These are phyloP conservation scores for Sardinella longiceps DNA, from an alignment of 2,797 vertebrate genomes.

Conservation along the genomic window DNA sequence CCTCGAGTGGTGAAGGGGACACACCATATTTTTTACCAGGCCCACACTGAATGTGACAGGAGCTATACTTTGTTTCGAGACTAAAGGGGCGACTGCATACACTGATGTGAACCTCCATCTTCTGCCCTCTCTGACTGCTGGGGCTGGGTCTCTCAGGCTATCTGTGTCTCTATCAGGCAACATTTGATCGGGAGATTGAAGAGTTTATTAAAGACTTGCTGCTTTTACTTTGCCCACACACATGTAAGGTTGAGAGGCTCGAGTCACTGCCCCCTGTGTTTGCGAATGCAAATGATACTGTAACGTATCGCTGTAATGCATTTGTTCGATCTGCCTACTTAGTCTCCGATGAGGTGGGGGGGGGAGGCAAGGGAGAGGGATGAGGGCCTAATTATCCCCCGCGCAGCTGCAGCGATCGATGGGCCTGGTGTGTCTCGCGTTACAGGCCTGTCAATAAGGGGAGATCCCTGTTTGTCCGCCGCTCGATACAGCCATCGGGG, in stretches of 20 bases:
- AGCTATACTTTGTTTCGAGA: neutral
- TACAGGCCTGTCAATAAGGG: conserved; percentile 63
- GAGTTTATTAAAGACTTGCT: conserved; percentile 14
- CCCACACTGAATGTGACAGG: neutral
- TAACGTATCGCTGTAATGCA: conserved; percentile 45
- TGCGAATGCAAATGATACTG: conserved; percentile 43
- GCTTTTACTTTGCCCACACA: neutral
- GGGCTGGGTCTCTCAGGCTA: neutral
- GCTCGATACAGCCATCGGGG: conserved; percentile 52
- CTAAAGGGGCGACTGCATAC: neutral
- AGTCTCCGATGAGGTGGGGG: neutral
- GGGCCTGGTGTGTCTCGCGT: conserved; percentile 60
- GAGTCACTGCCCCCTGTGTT: conserved; percentile 13
- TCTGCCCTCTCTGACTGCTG: neutral
- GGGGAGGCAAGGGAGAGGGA: conserved; percentile 45
- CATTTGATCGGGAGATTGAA: neutral
- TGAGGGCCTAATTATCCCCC: conserved; percentile 63
- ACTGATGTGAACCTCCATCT: neutral
- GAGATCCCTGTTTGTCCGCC: conserved; percentile 58
- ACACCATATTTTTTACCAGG: conserved; percentile 59
- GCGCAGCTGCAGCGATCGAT: conserved; percentile 62
- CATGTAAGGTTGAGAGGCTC: neutral
- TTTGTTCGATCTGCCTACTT: conserved; percentile 52
- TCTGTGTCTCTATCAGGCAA: neutral
- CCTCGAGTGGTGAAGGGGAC: conserved; percentile 61